A percentile compares a stretch with the other conserved stretches of the same genome.
These are phyloP conservation scores for Oligia latruncula DNA, from an alignment of 2,888 invertebrate species.

Conservation along the genomic window DNA sequence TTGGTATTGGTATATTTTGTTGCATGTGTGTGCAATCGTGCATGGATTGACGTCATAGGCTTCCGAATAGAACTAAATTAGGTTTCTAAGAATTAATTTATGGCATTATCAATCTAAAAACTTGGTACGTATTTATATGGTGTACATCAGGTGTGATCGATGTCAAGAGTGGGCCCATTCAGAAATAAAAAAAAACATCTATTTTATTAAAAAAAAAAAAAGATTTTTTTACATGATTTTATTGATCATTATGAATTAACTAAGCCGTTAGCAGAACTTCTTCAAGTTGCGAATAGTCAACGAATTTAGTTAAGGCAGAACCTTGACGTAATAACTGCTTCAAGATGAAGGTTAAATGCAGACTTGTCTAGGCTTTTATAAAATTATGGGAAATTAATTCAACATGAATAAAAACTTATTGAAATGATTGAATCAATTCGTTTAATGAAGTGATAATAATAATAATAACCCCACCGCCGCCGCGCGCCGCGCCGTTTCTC, in stretches of 20 bases:
- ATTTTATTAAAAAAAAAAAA: too few relatives aligned
- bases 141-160: too few relatives aligned
- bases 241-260: not conserved
- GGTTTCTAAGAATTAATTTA: not conserved
- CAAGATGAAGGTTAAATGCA: conserved; percentile 27
- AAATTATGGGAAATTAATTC: not conserved
- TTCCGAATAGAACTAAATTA: conserved; percentile 1
- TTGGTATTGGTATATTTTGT: conserved; percentile 4
- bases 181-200: too few relatives aligned
- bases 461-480: too few relatives aligned
- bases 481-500: too few relatives aligned
- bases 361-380: not conserved
- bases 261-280: not conserved
- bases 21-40: not conserved
- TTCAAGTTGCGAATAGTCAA: conserved; percentile 1
- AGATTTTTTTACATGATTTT: not conserved
- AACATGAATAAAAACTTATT: not conserved
- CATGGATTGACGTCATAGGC: conserved; percentile 24
- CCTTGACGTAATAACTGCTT: not conserved
- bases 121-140: too few relatives aligned
- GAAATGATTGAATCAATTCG: not conserved
- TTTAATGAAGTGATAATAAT: not conserved
- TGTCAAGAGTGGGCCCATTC: too few relatives aligned
- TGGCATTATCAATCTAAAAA: not conserved
- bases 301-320: not conserved